phyloP scores from a whole-genome alignment of 2,888 invertebrate species.

The Catonia carolina region DNA sequence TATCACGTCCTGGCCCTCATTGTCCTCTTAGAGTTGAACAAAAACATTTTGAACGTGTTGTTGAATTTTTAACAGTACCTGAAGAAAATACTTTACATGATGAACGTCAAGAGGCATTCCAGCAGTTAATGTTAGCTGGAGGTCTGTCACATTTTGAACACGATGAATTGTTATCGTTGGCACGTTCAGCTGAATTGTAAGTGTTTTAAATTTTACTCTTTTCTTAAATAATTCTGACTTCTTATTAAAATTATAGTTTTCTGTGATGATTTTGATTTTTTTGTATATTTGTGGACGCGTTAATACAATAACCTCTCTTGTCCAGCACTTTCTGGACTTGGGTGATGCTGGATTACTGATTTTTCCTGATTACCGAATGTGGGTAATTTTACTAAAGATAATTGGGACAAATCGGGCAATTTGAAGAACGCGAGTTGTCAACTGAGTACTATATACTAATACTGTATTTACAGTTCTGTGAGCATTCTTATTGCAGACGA shows the following conservation, averaged over 20 bases:
- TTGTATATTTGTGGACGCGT: neutral
- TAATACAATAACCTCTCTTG: no score
- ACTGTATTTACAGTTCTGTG: no score
- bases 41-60: constrained; percentile 45
- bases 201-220: no score
- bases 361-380: no score
- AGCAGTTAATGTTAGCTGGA: constrained; percentile 59
- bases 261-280: neutral
- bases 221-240: neutral
- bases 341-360: no score
- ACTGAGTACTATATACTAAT: no score
- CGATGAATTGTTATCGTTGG: constrained; percentile 53
- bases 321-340: no score
- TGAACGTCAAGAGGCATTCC: constrained; percentile 65
- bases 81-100: constrained; percentile 29
- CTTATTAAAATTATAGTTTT: constrained; percentile 3
- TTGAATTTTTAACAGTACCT: constrained; percentile 40
- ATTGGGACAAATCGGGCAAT: no score
- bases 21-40: constrained; percentile 40
- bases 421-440: no score
- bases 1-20: constrained; percentile 46
- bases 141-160: constrained; percentile 53
- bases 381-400: no score
- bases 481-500: no score
- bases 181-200: constrained; percentile 58